phyloP scores from a whole-genome alignment of 2,113 vertebrate species.

The Pluvianellus socialis region DNA sequence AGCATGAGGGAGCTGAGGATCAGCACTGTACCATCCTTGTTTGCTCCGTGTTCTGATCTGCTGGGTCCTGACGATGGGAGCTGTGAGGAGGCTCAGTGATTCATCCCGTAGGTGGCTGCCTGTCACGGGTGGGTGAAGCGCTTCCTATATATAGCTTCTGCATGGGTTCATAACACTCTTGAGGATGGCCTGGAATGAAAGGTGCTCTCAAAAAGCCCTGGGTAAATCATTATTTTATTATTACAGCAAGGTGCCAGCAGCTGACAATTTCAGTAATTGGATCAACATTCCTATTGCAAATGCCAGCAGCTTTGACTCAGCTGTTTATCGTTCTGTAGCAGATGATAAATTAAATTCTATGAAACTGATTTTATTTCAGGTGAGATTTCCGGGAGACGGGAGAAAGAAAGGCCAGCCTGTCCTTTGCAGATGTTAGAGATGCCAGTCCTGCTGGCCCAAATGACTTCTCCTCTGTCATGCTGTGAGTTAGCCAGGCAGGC shows the following conservation, averaged over 20 bases:
- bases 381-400: not conserved
- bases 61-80: not conserved
- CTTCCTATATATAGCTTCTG: constrained; percentile 29
- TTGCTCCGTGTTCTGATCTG: not conserved
- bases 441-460: not conserved
- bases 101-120: constrained; percentile 47
- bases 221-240: constrained; percentile 2
- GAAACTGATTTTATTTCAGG: not conserved
- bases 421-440: not conserved
- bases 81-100: constrained; percentile 38
- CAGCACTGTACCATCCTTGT: not conserved
- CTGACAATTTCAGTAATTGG: constrained; percentile 40
- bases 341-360: not conserved
- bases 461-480: accelerated
- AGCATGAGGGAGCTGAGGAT: not conserved
- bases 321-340: not conserved
- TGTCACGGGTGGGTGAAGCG: constrained; percentile 32
- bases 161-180: not conserved
- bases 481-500: not conserved
- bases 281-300: not conserved
- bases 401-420: not conserved
- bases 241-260: not conserved
- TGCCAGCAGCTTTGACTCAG: constrained; percentile 38
- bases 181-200: constrained; percentile 32
- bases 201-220: not conserved